A percentile compares a stretch with the other conserved stretches of the same genome.
Conservation (phyloP, 2,888 invertebrate genomes). For the Cantharis flavilabris region DNA sequence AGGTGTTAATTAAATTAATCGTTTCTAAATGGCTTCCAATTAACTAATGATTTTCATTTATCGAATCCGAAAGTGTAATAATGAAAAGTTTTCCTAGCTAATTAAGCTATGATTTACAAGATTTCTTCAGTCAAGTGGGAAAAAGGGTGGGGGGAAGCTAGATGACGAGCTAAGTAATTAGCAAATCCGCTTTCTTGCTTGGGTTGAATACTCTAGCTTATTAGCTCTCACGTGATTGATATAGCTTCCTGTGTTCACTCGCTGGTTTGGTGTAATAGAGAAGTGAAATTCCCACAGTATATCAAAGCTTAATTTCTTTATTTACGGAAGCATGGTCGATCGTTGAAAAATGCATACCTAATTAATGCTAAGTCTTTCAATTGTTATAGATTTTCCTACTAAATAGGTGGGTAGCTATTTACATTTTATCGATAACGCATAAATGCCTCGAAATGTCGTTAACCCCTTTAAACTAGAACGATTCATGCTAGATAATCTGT, state of each 20-base stretch:
- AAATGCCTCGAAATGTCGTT: conserved; percentile 27
- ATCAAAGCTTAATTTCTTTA: not conserved
- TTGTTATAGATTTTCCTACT: not conserved
- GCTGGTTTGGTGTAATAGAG: not conserved
- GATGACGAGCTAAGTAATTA: not conserved
- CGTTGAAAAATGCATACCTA: not conserved
- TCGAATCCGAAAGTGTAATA: not conserved
- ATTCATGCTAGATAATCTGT: conserved; percentile 24
- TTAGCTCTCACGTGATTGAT: not conserved
- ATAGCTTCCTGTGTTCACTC: not conserved
- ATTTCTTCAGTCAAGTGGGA: not conserved
- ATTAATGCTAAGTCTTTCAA: not conserved
- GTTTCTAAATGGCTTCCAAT: not conserved
- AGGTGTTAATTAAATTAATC: not conserved
- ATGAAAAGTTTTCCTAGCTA: not conserved
- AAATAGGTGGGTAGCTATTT: conserved; percentile 13
- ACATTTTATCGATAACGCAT: conserved; percentile 25
- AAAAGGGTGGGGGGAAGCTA: not conserved
- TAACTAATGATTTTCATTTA: not conserved
- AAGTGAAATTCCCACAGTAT: not conserved
- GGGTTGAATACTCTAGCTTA: not conserved
- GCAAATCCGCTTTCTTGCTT: not conserved
- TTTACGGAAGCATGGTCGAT: not conserved
- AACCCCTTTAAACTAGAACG: conserved; percentile 28
- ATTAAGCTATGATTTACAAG: not conserved